Conservation (phyloP, 2,888 invertebrate genomes). For the Griposia aprilina region DNA sequence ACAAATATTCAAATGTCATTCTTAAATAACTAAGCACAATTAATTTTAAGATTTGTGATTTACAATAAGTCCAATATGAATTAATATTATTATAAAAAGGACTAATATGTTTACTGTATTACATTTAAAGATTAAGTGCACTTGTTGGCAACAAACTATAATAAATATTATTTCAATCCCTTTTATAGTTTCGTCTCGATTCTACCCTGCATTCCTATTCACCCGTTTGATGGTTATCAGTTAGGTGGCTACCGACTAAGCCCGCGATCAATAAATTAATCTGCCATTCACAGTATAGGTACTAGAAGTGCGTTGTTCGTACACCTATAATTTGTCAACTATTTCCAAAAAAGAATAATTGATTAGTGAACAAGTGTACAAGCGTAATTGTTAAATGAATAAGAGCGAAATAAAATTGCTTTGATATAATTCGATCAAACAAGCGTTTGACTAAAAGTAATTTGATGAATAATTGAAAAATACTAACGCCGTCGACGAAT, state of each 20-base stretch:
- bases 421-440: slow-evolving; percentile 33
- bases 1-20: too few relatives aligned
- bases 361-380: background rate
- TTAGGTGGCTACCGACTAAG: background rate
- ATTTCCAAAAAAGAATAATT: background rate
- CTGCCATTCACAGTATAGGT: background rate
- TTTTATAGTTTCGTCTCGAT: too few relatives aligned
- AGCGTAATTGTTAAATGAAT: slow-evolving; percentile 3
- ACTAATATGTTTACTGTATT: too few relatives aligned
- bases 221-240: background rate
- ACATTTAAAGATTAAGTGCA: too few relatives aligned
- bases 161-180: too few relatives aligned
- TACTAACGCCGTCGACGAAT: slow-evolving; percentile 27
- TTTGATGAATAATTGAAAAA: slow-evolving; percentile 46
- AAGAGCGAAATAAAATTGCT: slow-evolving; percentile 12
- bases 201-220: too few relatives aligned
- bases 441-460: slow-evolving; percentile 27
- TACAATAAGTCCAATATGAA: too few relatives aligned
- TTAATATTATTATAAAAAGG: too few relatives aligned
- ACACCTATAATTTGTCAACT: too few relatives aligned
- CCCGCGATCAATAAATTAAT: background rate
- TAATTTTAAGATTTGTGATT: too few relatives aligned
- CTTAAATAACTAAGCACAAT: too few relatives aligned
- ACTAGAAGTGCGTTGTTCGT: background rate
- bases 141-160: too few relatives aligned